Base-by-base conservation (phyloP, 1,140 invertebrate species). In the Solenopsis invicta region DNA sequence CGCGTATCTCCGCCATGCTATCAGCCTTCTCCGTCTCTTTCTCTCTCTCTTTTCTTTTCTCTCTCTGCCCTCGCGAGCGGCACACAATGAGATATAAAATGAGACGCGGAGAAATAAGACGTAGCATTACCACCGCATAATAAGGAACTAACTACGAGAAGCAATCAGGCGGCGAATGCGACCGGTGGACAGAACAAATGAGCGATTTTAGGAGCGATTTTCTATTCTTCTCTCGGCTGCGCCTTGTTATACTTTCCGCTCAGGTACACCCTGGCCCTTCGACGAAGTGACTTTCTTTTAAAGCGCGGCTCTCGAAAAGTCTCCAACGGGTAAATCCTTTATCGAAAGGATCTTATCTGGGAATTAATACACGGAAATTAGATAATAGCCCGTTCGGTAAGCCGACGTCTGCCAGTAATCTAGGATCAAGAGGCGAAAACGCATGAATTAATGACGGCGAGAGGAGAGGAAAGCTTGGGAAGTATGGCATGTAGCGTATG, bases 11-110 rank as follows among this genome's bases (percentile, higher is more conserved):
- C 69, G 69, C 29, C 69, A 61, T 84, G 12, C 54, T 59, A 45
- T 84, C 29, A 18, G 41, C 6, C 12, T 29, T 54, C 71, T 74
- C 48, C 24, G 21, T 72, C 45, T 52, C 2, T 69, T 1, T 34
- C 29, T 78, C 21, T 64, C 48, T 54, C 24, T 24, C 2, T 34
- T 41, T 45, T 16, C 56, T n/a, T 82, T 45, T 48, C 66, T 48
- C 8, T 82, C 16, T 61, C 50, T 37, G 34, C 29, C 12, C 48
- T 56, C 52, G 13, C 13, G 24, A 48, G 41, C 66, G 12, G 24
- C 80, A 18, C 24, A 84, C 80, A 84, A 84, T 84, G 56, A 56
- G 50, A 71, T 71, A 69, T 81, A 81, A 81, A 71, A 71, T 71
- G 50, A 84, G 69, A 61, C 80, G 24, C 24, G 13, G 18, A 37